Percentiles rank a stretch among this genome's conserved stretches.
These are phyloP conservation scores for Eumaeus atala DNA, from an alignment of 1,140 invertebrate genomes.

Conservation along the genomic window DNA sequence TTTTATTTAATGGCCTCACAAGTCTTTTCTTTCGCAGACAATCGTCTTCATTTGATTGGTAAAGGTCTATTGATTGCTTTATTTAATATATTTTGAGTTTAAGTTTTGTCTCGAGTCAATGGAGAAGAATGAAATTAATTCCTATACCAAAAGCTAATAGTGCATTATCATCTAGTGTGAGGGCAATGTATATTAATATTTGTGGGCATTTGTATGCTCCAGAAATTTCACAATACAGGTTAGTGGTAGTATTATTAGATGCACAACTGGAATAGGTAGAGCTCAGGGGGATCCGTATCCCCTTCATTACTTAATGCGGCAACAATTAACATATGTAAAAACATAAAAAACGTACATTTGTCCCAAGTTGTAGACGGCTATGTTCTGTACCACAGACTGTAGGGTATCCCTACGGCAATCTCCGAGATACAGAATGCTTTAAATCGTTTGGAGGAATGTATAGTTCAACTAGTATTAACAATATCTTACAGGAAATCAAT, in stretches of 20 bases:
- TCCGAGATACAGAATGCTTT: background rate
- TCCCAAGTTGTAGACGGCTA: slow-evolving; percentile 15
- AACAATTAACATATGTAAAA: slow-evolving; percentile 8
- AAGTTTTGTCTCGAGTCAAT: slow-evolving; percentile 31
- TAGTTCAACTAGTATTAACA: no score
- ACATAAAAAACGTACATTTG: no score
- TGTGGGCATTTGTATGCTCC: slow-evolving; percentile 10
- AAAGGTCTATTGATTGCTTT: slow-evolving; percentile 17
- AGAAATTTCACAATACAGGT: background rate
- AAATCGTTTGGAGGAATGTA: background rate
- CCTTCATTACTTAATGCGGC: slow-evolving; percentile 13
- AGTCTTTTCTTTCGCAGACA: no score
- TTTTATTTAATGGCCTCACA: no score
- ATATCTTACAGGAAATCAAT: no score
- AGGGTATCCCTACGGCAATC: background rate
- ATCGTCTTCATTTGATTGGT: no score
- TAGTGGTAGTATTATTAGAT: background rate
- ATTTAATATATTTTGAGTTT: slow-evolving; percentile 24
- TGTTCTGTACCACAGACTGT: background rate
- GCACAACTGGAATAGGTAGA: background rate
- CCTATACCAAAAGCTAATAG: slow-evolving; percentile 16
- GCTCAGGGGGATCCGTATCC: slow-evolving; percentile 13
- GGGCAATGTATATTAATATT: slow-evolving; percentile 16
- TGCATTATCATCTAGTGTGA: no score
- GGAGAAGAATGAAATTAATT: slow-evolving; percentile 40